Evolutionary conservation across 2,888 invertebrate genomes (phyloP).

Genomic region (Strigamia crassipes): DNA sequence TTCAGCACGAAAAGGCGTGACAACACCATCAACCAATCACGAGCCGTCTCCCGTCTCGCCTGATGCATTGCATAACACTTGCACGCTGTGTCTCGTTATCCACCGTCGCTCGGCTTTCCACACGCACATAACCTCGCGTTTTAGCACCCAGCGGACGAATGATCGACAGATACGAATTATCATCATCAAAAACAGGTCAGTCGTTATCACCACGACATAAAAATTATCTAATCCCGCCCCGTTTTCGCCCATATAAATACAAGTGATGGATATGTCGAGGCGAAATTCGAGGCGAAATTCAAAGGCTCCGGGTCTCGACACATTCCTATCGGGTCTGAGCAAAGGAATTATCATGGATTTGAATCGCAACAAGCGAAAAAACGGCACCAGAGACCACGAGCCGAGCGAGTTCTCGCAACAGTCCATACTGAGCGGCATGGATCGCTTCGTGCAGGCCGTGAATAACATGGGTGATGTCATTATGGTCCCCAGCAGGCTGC

Average conservation of each 20-base stretch:
- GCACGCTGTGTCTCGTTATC: too few relatives aligned
- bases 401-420: slow-evolving; percentile 69
- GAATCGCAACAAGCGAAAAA: slow-evolving; percentile 48
- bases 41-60: too few relatives aligned
- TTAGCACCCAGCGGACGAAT: too few relatives aligned
- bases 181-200: too few relatives aligned
- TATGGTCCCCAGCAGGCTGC: slow-evolving; percentile 84
- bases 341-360: slow-evolving; percentile 36
- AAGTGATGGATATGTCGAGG: slow-evolving; percentile 13
- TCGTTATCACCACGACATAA: too few relatives aligned
- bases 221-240: background rate
- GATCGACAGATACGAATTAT: too few relatives aligned
- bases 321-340: slow-evolving; percentile 33
- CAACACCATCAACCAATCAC: too few relatives aligned
- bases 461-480: slow-evolving; percentile 94
- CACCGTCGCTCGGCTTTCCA: too few relatives aligned
- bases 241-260: background rate
- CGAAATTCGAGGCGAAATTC: slow-evolving; percentile 43
- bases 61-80: too few relatives aligned
- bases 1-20: too few relatives aligned
- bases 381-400: slow-evolving; percentile 50
- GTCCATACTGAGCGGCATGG: slow-evolving; percentile 88
- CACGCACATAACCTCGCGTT: too few relatives aligned
- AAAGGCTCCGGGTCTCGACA: slow-evolving; percentile 10
- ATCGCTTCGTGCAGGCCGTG: slow-evolving; percentile 86